These are phyloP conservation scores for Chlorops oryzae DNA, from an alignment of 1,140 invertebrate species.

Conservation along the genomic window DNA sequence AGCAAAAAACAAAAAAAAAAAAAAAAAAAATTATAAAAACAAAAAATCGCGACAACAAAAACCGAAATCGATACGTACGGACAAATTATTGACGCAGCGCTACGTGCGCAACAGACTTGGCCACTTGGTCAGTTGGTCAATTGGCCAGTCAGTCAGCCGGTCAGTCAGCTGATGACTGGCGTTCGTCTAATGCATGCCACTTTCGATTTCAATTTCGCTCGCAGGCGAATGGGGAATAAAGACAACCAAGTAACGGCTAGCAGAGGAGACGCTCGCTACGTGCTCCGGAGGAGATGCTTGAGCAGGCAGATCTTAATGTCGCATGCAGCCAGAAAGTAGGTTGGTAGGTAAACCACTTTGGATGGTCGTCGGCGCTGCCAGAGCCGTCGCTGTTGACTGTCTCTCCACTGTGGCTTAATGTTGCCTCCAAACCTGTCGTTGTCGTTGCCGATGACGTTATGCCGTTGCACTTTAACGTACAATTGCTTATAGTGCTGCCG, in stretches of 20 bases:
- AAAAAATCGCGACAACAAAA: not conserved
- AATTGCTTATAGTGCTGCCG: slow-evolving; percentile 8
- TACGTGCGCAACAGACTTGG: slow-evolving; percentile 1
- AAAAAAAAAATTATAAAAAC: too few relatives aligned
- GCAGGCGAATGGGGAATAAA: not conserved
- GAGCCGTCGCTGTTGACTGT: slow-evolving; percentile 13
- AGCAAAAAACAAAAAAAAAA: not conserved
- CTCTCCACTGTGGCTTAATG: too few relatives aligned
- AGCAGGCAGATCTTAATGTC: not conserved
- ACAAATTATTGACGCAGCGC: slow-evolving; percentile 22
- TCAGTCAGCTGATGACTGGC: slow-evolving; percentile 18
- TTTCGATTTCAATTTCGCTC: slow-evolving; percentile 10
- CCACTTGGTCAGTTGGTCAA: not conserved
- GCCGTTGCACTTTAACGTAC: slow-evolving; percentile 15
- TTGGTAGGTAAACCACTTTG: slow-evolving; percentile 31
- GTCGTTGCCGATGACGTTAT: slow-evolving; percentile 17
- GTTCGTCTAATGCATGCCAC: slow-evolving; percentile 13
- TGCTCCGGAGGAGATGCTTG: too few relatives aligned
- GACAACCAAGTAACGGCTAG: not conserved
- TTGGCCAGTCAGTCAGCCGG: slow-evolving; percentile 6
- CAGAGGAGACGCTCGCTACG: too few relatives aligned
- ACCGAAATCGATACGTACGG: too few relatives aligned
- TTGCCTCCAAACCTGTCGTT: slow-evolving; percentile 18
- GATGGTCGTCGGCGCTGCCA: slow-evolving; percentile 25
- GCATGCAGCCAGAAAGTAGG: slow-evolving; percentile 26